Percentiles rank a stretch among this genome's conserved stretches.
Evolutionary conservation across 2,888 invertebrate genomes (phyloP).

Genomic region (Hypena proboscidalis): DNA sequence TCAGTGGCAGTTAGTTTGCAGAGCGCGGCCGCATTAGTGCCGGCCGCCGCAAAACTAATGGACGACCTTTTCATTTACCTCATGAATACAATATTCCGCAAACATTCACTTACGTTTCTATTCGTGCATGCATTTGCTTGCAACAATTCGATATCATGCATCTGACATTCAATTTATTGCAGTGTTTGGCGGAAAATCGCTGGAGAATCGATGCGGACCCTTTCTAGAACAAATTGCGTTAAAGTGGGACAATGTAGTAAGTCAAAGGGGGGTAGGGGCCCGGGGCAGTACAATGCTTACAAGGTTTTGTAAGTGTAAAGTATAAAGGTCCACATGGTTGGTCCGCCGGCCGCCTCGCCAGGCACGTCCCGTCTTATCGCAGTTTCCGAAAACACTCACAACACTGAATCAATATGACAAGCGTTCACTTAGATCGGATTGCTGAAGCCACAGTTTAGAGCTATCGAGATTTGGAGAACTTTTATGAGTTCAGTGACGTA

Average conservation of each 20-base stretch:
- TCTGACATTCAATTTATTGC: conserved; percentile 43
- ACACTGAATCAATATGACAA: conserved; percentile 75
- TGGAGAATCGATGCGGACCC: conserved; percentile 21
- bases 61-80: conserved; percentile 6
- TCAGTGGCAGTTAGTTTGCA: neutral
- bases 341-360: conserved; percentile 57
- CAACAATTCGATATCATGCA: conserved; percentile 31
- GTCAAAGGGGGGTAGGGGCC: conserved; percentile 11
- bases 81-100: conserved; percentile 8
- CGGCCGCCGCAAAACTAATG: conserved; percentile 10
- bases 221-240: conserved; percentile 34
- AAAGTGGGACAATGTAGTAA: conserved; percentile 40
- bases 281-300: conserved; percentile 45
- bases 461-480: conserved; percentile 39
- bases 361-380: conserved; percentile 76
- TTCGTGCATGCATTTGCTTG: conserved; percentile 5
- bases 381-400: conserved; percentile 72
- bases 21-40: neutral
- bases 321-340: conserved; percentile 61
- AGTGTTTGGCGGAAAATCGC: conserved; percentile 25
- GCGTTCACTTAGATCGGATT: conserved; percentile 71
- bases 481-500: neutral
- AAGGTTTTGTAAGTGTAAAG: conserved; percentile 51
- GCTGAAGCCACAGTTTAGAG: conserved; percentile 59
- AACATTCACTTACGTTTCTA: conserved; percentile 1